Conservation (phyloP, 2,797 vertebrate genomes). For the Falco berigora region DNA sequence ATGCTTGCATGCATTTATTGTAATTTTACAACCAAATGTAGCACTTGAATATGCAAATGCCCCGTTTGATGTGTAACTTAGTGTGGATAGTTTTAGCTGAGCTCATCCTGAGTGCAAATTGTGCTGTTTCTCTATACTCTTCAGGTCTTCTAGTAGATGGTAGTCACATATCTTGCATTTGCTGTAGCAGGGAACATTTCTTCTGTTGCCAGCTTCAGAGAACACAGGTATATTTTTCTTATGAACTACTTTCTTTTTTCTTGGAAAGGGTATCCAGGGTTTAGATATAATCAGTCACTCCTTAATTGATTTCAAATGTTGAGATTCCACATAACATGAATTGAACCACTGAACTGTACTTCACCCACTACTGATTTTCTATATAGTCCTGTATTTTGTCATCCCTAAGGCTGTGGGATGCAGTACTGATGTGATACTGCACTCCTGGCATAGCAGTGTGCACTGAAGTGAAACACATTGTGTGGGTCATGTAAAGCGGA, state of each 20-base stretch:
- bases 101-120: neutral
- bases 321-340: neutral
- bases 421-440: neutral
- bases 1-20: neutral
- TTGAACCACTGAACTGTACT: neutral
- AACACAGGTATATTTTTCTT: neutral
- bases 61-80: neutral
- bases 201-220: neutral
- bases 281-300: neutral
- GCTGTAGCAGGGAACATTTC: neutral
- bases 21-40: neutral
- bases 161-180: neutral
- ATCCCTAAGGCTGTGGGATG: neutral
- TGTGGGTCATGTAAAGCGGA: neutral
- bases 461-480: neutral
- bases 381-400: neutral
- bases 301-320: conserved; percentile 10
- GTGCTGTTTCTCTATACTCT: neutral
- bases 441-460: neutral
- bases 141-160: neutral
- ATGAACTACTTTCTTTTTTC: neutral
- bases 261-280: neutral
- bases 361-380: neutral
- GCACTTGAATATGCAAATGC: neutral
- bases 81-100: neutral